Evolutionary conservation across 1,140 invertebrate species (phyloP).

Genomic region (Scaptomyza montana): DNA sequence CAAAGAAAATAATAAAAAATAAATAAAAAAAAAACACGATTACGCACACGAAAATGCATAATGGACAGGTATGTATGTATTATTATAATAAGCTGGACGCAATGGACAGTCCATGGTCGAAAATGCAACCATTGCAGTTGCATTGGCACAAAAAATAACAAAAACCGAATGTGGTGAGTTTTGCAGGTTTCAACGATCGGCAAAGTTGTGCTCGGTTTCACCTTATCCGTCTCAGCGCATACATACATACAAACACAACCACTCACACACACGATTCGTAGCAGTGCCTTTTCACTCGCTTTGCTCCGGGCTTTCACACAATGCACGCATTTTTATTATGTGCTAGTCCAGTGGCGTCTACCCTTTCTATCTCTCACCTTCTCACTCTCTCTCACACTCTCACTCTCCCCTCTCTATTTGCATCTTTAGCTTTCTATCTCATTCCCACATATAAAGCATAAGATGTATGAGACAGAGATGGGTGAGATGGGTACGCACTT

Average conservation of each 20-base stretch:
- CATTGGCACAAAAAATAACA: not conserved
- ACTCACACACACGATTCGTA: not conserved
- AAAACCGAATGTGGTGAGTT: not conserved
- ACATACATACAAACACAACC: too few relatives aligned
- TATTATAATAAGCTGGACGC: too few relatives aligned
- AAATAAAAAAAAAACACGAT: too few relatives aligned
- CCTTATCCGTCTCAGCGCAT: not conserved
- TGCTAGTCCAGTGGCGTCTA: not conserved
- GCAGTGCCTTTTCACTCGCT: too few relatives aligned
- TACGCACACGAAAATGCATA: too few relatives aligned
- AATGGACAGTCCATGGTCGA: too few relatives aligned
- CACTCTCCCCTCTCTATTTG: not conserved
- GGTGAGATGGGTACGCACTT: conserved; percentile 34
- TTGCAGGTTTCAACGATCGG: not conserved
- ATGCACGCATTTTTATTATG: conserved; percentile 13
- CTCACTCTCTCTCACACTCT: too few relatives aligned
- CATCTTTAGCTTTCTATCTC: not conserved
- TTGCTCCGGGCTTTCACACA: not conserved
- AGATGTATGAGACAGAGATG: not conserved
- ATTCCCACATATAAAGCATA: not conserved
- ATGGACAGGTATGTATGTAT: too few relatives aligned
- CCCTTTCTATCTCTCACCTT: not conserved
- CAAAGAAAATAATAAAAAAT: too few relatives aligned
- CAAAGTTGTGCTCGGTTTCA: not conserved
- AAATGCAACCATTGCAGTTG: not conserved